Percentiles rank a stretch among this genome's conserved stretches.
Evolutionary conservation across 2,113 vertebrate species (phyloP).

Genomic region (Tragelaphus buxtoni): DNA sequence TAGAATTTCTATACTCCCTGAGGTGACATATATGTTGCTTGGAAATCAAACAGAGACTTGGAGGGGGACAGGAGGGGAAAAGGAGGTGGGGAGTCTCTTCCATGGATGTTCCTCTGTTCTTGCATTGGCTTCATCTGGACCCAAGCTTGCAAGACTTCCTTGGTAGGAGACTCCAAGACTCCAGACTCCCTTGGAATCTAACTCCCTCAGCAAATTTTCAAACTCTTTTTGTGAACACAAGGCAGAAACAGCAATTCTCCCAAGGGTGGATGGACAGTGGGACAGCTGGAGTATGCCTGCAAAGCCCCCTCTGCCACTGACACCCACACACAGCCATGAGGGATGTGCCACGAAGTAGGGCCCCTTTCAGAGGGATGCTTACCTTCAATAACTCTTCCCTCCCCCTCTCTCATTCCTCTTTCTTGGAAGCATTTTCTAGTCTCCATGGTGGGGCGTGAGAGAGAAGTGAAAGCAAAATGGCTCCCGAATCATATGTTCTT

Average conservation of each 20-base stretch:
- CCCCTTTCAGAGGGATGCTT: neutral
- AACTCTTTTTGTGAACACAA: neutral
- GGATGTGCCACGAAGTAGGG: accelerated
- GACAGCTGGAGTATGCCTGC: too few species aligned
- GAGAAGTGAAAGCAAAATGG: neutral
- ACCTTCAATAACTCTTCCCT: neutral
- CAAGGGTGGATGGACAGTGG: neutral
- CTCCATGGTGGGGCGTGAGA: neutral
- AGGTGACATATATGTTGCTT: neutral
- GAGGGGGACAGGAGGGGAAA: neutral
- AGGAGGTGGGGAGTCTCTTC: neutral
- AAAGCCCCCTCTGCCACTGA: neutral
- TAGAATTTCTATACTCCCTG: neutral
- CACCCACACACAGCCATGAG: neutral
- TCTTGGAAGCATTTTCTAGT: neutral
- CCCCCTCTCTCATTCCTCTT: neutral
- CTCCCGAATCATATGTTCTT: neutral
- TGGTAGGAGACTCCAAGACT: neutral
- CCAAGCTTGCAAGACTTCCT: neutral
- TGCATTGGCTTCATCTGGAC: neutral
- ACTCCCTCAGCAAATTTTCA: neutral
- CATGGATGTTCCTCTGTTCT: neutral
- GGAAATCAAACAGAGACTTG: neutral
- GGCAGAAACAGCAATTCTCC: neutral
- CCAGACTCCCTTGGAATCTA: neutral